phyloP scores from a whole-genome alignment of 2,113 vertebrate genomes.

The Lonchura striata region DNA sequence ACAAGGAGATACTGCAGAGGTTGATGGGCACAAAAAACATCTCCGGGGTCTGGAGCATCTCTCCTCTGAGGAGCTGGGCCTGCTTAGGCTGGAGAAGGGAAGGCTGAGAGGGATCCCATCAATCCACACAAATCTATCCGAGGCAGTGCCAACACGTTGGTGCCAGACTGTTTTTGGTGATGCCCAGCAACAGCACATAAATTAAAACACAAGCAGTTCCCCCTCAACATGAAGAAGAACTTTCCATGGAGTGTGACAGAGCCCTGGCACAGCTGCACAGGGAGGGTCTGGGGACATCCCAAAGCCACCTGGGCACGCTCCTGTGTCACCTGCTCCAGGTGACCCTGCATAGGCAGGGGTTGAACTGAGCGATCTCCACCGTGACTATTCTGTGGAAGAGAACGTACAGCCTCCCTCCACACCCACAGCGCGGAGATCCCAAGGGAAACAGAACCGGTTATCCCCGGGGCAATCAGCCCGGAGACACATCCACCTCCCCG shows the following conservation, averaged over 20 bases:
- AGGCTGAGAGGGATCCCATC: not conserved
- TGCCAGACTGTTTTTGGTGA: not conserved
- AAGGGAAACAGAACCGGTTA: rapidly evolving
- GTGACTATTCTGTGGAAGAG: rapidly evolving
- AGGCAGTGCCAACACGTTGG: rapidly evolving
- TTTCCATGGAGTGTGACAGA: not conserved
- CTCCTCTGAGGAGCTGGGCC: rapidly evolving
- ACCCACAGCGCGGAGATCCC: rapidly evolving
- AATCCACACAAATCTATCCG: not conserved
- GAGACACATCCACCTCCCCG: no score
- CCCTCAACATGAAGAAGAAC: not conserved
- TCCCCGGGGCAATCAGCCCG: rapidly evolving
- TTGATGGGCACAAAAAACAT: not conserved
- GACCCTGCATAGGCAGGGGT: not conserved
- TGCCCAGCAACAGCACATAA: not conserved
- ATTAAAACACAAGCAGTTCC: no score
- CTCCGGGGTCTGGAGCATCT: not conserved
- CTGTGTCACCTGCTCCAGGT: not conserved
- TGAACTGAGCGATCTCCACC: not conserved
- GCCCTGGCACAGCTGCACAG: not conserved
- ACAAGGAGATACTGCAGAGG: not conserved
- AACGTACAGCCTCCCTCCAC: rapidly evolving
- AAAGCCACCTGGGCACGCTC: rapidly evolving
- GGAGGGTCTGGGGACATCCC: not conserved
- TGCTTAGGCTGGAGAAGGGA: not conserved